phyloP scores from a whole-genome alignment of 2,888 invertebrate species.

The Salpingus planirostris region DNA sequence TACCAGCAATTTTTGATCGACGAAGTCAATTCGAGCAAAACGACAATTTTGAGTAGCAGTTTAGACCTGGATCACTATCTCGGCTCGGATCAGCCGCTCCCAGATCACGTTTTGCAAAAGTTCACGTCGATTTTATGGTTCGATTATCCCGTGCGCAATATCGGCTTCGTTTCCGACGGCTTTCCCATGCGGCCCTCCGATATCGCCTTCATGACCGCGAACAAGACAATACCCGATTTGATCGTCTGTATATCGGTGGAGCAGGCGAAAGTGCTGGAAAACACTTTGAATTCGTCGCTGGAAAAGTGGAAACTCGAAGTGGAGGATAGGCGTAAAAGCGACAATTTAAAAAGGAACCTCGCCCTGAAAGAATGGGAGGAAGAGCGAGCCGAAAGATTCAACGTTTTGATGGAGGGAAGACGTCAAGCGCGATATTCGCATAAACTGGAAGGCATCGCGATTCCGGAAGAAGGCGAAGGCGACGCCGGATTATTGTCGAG shows the following conservation, averaged over 20 bases:
- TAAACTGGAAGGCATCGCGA: background rate
- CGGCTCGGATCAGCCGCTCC: too few species aligned
- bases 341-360: constrained; percentile 17
- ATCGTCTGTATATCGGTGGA: constrained; percentile 44
- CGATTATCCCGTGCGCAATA: constrained; percentile 41
- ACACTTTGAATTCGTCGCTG: constrained; percentile 10
- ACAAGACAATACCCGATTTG: constrained; percentile 50
- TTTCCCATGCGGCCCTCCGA: constrained; percentile 50
- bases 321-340: constrained; percentile 30
- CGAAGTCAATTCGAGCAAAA: too few species aligned
- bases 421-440: constrained; percentile 28
- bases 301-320: constrained; percentile 37
- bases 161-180: constrained; percentile 53
- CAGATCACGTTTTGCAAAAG: constrained; percentile 1
- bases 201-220: constrained; percentile 44
- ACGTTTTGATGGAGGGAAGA: constrained; percentile 28
- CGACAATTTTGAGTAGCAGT: background rate
- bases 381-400: constrained; percentile 21
- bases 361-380: constrained; percentile 25
- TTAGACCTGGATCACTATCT: background rate
- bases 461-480: constrained; percentile 5
- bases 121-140: constrained; percentile 45
- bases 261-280: constrained; percentile 22
- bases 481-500: constrained; percentile 15
- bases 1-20: constrained; percentile 28